Evolutionary conservation across 2,797 vertebrate genomes (phyloP).

Genomic region (Eidolon dupreanum): DNA sequence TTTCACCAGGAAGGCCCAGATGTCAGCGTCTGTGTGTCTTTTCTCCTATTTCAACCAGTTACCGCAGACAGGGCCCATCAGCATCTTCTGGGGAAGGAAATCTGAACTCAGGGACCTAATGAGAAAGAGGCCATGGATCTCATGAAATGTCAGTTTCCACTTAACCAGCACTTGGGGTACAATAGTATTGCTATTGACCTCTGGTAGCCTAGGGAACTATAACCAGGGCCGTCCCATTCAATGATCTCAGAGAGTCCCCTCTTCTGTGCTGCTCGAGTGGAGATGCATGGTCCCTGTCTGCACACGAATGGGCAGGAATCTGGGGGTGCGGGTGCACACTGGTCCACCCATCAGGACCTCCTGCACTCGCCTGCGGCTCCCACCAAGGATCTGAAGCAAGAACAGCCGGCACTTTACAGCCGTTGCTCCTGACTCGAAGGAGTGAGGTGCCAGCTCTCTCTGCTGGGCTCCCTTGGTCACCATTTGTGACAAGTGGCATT

Average conservation of each 20-base stretch:
- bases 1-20: too few species aligned
- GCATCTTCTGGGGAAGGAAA: background rate
- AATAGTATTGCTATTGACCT: too few species aligned
- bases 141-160: background rate
- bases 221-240: accelerated
- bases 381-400: background rate
- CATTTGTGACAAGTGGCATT: background rate
- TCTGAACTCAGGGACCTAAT: background rate
- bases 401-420: too few species aligned
- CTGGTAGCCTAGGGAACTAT: background rate
- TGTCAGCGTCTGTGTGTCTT: background rate
- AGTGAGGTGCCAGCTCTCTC: background rate
- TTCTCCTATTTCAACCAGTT: background rate
- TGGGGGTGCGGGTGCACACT: background rate
- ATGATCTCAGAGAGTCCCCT: too few species aligned
- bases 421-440: background rate
- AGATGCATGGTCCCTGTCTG: too few species aligned
- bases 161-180: accelerated
- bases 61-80: too few species aligned
- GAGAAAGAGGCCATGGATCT: accelerated
- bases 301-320: too few species aligned
- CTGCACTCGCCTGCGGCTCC: background rate
- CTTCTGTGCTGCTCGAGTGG: accelerated
- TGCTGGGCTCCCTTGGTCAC: background rate
- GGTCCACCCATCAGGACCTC: background rate